A percentile compares a stretch with the other conserved stretches of the same genome.
Evolutionary conservation across 2,113 vertebrate genomes (phyloP).

Genomic region (Colius striatus): DNA sequence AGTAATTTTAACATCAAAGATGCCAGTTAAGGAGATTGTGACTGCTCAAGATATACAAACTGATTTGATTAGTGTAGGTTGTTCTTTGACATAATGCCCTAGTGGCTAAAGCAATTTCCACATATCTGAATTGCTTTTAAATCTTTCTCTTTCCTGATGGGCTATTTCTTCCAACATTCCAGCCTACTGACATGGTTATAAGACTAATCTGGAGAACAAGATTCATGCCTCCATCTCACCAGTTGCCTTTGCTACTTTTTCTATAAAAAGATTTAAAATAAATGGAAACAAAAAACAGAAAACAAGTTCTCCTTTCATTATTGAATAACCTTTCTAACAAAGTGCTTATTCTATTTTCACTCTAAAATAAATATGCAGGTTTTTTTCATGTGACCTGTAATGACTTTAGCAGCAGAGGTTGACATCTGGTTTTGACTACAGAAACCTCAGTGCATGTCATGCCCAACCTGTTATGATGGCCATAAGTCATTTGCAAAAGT

Average conservation of each 20-base stretch:
- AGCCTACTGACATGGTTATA: neutral
- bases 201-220: accelerated
- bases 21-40: neutral
- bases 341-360: neutral
- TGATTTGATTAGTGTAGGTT: neutral
- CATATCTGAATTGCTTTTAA: neutral
- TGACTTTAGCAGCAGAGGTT: neutral
- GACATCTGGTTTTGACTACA: too few species aligned
- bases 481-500: too few species aligned
- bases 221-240: neutral
- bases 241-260: accelerated
- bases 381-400: neutral
- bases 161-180: neutral
- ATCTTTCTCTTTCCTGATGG: neutral
- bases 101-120: neutral
- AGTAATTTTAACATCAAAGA: neutral
- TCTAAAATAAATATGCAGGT: neutral
- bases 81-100: neutral
- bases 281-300: neutral
- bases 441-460: too few species aligned
- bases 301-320: neutral
- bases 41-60: neutral
- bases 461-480: too few species aligned
- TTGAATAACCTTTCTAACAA: neutral
- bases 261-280: neutral